Evolutionary conservation across 2,888 invertebrate species (phyloP).

Genomic region (Calephelis perditalis): DNA sequence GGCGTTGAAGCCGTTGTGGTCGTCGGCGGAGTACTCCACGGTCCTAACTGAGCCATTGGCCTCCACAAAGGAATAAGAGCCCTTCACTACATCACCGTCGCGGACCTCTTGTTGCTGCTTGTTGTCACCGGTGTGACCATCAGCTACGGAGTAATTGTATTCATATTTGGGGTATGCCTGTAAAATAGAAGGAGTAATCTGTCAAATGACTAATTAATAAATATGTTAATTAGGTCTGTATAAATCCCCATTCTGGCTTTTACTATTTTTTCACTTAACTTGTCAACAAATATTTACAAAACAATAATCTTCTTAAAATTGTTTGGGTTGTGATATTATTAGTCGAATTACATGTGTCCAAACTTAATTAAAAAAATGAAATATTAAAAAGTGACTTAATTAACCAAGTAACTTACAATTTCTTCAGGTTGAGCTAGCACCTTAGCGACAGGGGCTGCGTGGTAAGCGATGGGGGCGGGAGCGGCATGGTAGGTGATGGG

Average conservation of each 20-base stretch:
- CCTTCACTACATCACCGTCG: slow-evolving; percentile 71
- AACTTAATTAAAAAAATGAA: background rate
- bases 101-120: slow-evolving; percentile 68
- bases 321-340: too few species aligned
- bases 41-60: slow-evolving; percentile 71
- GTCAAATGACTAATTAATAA: too few species aligned
- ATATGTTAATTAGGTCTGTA: too few species aligned
- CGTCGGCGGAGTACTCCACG: slow-evolving; percentile 70
- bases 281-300: too few species aligned
- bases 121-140: slow-evolving; percentile 72
- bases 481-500: slow-evolving; percentile 31
- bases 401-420: slow-evolving; percentile 27
- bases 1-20: slow-evolving; percentile 64
- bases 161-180: slow-evolving; percentile 57
- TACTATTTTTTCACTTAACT: background rate
- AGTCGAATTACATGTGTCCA: too few species aligned
- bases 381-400: background rate
- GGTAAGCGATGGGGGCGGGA: slow-evolving; percentile 34
- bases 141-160: slow-evolving; percentile 70
- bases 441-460: slow-evolving; percentile 34
- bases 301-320: too few species aligned
- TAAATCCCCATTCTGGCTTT: too few species aligned
- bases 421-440: slow-evolving; percentile 39
- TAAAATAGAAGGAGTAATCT: background rate
- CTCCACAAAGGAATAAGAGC: slow-evolving; percentile 67